These are phyloP conservation scores for Anguilla obscura DNA, from an alignment of 2,797 vertebrate genomes.

Conservation along the genomic window DNA sequence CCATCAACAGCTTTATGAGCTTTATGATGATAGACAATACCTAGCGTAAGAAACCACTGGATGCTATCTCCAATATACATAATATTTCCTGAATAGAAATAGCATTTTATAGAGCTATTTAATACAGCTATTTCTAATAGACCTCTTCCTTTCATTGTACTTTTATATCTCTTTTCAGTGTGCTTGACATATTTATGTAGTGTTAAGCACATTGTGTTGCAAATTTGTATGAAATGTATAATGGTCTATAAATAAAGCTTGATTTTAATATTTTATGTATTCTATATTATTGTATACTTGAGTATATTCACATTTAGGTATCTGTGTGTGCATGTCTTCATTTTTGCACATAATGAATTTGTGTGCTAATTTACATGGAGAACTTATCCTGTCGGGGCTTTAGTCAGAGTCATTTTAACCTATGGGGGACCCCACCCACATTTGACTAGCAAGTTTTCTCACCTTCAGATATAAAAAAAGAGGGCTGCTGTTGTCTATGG, in stretches of 20 bases:
- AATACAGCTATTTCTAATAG: too few species aligned
- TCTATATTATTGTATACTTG: not conserved
- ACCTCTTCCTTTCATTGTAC: too few species aligned
- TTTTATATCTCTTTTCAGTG: too few species aligned
- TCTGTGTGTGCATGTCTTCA: not conserved
- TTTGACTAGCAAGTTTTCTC: slow-evolving; percentile 6
- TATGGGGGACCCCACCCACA: slow-evolving; percentile 4
- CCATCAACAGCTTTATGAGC: too few species aligned
- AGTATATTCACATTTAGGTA: not conserved
- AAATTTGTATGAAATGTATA: too few species aligned
- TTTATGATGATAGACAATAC: too few species aligned
- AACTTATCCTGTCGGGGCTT: not conserved
- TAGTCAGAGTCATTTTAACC: not conserved
- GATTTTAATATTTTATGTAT: too few species aligned
- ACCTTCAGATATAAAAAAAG: not conserved
- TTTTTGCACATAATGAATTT: not conserved
- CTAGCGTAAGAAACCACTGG: too few species aligned
- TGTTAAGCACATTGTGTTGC: too few species aligned
- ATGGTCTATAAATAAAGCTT: too few species aligned
- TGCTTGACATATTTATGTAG: too few species aligned
- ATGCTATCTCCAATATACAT: too few species aligned
- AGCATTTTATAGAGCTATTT: not conserved
- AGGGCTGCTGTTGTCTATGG: not conserved
- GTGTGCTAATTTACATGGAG: not conserved
- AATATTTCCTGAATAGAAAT: not conserved